Evolutionary conservation across 2,797 vertebrate genomes (phyloP).

Genomic region (Echiichthys vipera): DNA sequence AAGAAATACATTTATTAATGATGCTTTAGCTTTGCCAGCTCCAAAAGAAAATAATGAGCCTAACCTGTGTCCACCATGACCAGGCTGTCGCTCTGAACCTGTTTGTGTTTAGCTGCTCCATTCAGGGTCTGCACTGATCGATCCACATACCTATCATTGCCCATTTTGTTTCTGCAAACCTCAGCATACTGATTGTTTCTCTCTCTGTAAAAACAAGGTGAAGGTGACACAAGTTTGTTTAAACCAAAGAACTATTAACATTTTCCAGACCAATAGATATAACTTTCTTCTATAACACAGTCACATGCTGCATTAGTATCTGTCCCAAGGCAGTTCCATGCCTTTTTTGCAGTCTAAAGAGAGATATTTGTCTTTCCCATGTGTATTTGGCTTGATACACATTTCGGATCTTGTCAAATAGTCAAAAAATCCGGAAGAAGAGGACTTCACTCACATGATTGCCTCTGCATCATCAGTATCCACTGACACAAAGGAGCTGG

Average conservation of each 20-base stretch:
- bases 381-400: neutral
- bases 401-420: neutral
- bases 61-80: slow-evolving; percentile 86
- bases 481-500: slow-evolving; percentile 76
- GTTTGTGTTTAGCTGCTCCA: slow-evolving; percentile 86
- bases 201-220: slow-evolving; percentile 69
- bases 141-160: slow-evolving; percentile 86
- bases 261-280: too few species aligned
- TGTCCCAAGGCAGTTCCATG: neutral
- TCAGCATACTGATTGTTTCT: slow-evolving; percentile 82
- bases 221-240: slow-evolving; percentile 1
- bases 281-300: neutral
- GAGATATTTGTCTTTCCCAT: neutral
- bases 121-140: slow-evolving; percentile 89
- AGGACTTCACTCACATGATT: slow-evolving; percentile 79
- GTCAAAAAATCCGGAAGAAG: too few species aligned
- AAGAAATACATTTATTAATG: neutral
- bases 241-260: neutral
- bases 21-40: neutral
- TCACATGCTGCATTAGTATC: neutral
- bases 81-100: slow-evolving; percentile 85
- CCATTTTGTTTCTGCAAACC: slow-evolving; percentile 83
- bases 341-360: neutral
- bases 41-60: neutral
- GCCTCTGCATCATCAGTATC: slow-evolving; percentile 83